Percentiles rank a stretch among this genome's conserved stretches.
Evolutionary conservation across 2,797 vertebrate species (phyloP).

Genomic region (Sebastes miniatus): DNA sequence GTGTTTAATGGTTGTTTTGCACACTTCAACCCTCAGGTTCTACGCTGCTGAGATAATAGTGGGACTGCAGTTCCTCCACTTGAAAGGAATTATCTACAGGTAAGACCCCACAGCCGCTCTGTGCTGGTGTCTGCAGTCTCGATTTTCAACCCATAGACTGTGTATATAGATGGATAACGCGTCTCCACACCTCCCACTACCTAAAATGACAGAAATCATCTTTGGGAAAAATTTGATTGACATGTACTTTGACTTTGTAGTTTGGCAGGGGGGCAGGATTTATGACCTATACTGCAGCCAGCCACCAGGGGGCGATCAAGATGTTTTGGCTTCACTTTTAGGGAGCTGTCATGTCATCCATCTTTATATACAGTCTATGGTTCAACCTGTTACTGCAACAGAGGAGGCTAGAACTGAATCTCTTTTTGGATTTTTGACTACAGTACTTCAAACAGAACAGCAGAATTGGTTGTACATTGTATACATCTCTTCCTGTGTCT

Average conservation of each 20-base stretch:
- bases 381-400: background rate
- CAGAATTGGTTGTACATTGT: background rate
- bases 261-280: too few relatives aligned
- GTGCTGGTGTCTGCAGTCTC: background rate
- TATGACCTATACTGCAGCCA: too few relatives aligned
- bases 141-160: background rate
- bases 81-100: constrained; percentile 96
- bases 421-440: background rate
- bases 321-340: too few relatives aligned
- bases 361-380: too few relatives aligned
- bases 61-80: constrained; percentile 95
- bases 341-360: too few relatives aligned
- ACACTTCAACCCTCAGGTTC: constrained; percentile 82
- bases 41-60: constrained; percentile 93
- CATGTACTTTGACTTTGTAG: too few relatives aligned
- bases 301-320: too few relatives aligned
- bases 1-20: constrained; percentile 20
- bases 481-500: background rate
- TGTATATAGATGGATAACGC: too few relatives aligned
- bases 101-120: constrained; percentile 55
- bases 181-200: too few relatives aligned
- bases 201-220: too few relatives aligned
- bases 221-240: too few relatives aligned
- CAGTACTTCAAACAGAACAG: background rate
- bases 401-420: background rate